A percentile compares a stretch with the other conserved stretches of the same genome.
Conservation (phyloP, 2,888 invertebrate species). For the Neelides folsomi region DNA sequence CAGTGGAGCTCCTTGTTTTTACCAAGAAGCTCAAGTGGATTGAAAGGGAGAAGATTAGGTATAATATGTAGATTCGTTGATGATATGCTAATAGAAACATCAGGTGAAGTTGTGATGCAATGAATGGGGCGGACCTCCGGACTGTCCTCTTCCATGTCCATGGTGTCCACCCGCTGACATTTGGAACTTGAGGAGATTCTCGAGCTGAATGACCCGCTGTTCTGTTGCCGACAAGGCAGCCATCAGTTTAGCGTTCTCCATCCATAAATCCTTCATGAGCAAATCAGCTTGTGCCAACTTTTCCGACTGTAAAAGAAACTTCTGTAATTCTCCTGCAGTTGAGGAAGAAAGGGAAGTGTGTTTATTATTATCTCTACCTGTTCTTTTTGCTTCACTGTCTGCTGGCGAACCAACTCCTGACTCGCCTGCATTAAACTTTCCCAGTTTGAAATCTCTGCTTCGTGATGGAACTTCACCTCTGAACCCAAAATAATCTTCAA, state of each 20-base stretch:
- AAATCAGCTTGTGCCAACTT: constrained; percentile 59
- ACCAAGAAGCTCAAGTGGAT: too few species aligned
- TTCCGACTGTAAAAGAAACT: constrained; percentile 43
- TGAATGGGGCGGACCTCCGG: too few species aligned
- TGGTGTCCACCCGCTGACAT: constrained; percentile 8
- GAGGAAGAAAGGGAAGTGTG: constrained; percentile 5
- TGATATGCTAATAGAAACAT: too few species aligned
- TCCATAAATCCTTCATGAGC: constrained; percentile 66
- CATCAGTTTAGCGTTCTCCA: constrained; percentile 67
- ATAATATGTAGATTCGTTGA: too few species aligned
- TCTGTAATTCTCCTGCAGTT: constrained; percentile 4
- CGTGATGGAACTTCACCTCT: constrained; percentile 47
- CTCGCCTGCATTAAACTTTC: constrained; percentile 43
- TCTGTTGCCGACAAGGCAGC: constrained; percentile 49
- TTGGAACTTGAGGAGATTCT: constrained; percentile 25
- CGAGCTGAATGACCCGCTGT: constrained; percentile 35
- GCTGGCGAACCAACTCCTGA: constrained; percentile 45
- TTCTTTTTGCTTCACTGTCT: constrained; percentile 44
- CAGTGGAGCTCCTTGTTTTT: too few species aligned
- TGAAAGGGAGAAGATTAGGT: too few species aligned
- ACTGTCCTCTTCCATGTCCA: too few species aligned
- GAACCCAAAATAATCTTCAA: constrained; percentile 22
- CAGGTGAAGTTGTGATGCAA: too few species aligned
- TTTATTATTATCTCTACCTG: constrained; percentile 36
- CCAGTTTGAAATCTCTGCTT: constrained; percentile 43